phyloP scores from a whole-genome alignment of 2,113 vertebrate genomes.

The Pollimyrus isidori region DNA sequence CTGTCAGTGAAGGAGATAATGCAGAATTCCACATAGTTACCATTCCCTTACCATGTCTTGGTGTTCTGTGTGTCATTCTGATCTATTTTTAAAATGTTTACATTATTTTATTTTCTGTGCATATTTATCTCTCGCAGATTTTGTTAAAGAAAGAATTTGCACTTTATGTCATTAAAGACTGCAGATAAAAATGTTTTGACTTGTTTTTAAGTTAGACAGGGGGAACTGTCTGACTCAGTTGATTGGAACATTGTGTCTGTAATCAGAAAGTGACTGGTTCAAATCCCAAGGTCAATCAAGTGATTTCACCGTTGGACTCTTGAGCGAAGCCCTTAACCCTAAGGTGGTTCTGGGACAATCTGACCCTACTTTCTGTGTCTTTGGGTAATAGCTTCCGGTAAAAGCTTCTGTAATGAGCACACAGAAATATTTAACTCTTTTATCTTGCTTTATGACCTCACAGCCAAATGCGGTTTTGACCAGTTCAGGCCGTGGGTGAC shows the following conservation, averaged over 20 bases:
- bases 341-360: not conserved
- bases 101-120: not conserved
- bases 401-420: not conserved
- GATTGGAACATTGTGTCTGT: not conserved
- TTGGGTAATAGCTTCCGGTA: not conserved
- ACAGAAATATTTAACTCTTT: not conserved
- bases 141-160: not conserved
- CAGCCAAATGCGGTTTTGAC: not conserved
- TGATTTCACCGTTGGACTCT: not conserved
- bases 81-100: not conserved
- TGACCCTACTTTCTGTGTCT: not conserved
- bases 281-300: not conserved
- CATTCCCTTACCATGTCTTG: not conserved
- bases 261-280: not conserved
- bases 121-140: not conserved
- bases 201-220: not conserved
- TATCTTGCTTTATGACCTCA: not conserved
- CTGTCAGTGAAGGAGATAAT: not conserved
- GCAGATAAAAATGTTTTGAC: not conserved
- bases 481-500: not conserved
- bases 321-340: not conserved
- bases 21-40: not conserved
- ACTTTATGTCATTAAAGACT: not conserved
- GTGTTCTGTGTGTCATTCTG: not conserved
- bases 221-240: not conserved